A percentile compares a stretch with the other conserved stretches of the same genome.
phyloP scores from a whole-genome alignment of 2,797 vertebrate genomes.

The Falco concolor region DNA sequence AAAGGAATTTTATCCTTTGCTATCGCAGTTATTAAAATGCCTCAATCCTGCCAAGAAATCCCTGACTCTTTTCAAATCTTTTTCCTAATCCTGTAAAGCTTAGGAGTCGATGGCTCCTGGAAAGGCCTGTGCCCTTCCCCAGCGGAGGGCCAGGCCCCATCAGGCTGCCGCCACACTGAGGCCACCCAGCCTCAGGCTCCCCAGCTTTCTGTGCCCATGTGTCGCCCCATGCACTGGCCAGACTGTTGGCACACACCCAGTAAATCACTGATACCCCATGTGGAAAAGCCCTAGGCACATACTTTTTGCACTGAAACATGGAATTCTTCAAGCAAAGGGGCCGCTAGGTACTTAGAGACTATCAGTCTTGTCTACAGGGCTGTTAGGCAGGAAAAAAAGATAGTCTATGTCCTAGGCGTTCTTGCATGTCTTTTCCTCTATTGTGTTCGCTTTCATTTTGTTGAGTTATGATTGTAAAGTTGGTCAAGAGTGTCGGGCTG shows the following conservation, averaged over 20 bases:
- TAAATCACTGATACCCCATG: not conserved
- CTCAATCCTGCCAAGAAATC: not conserved
- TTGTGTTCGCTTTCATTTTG: not conserved
- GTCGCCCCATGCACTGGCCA: rapidly evolving
- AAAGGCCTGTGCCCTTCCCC: not conserved
- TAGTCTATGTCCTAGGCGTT: rapidly evolving
- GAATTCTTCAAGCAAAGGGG: not conserved
- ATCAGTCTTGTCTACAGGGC: not conserved
- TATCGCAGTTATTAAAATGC: not conserved
- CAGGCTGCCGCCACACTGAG: rapidly evolving
- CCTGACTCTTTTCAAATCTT: not conserved
- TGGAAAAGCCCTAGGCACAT: not conserved
- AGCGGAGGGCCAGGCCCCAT: rapidly evolving
- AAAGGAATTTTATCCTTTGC: not conserved
- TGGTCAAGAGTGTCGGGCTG: not conserved
- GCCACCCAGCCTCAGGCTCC: not conserved
- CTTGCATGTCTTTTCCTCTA: not conserved
- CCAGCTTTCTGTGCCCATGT: rapidly evolving
- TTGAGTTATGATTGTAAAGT: not conserved
- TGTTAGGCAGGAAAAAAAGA: not conserved
- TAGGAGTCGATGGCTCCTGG: not conserved
- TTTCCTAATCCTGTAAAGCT: not conserved
- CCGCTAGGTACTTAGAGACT: not conserved
- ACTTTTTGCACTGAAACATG: not conserved
- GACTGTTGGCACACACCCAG: not conserved